phyloP scores from a whole-genome alignment of 2,797 vertebrate genomes.

The Lemur catta region DNA sequence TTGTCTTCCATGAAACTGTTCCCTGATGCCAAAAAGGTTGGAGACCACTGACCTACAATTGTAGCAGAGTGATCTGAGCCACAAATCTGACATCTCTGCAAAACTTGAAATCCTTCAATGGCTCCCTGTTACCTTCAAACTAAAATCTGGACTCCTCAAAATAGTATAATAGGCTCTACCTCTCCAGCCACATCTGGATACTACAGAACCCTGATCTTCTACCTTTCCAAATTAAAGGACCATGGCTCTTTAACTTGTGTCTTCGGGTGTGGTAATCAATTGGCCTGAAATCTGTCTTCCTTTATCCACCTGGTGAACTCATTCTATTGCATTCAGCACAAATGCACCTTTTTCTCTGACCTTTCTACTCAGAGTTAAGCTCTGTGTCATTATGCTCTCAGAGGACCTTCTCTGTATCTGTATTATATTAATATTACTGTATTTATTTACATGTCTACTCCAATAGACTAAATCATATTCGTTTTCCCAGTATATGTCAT shows the following conservation, averaged over 20 bases:
- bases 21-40: too few relatives aligned
- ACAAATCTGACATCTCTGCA: constrained; percentile 22
- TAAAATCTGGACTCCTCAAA: constrained; percentile 18
- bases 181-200: neutral
- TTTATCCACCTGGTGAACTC: neutral
- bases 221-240: constrained; percentile 10
- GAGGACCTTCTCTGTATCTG: neutral
- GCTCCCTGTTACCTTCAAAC: neutral
- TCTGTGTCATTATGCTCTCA: neutral
- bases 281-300: neutral
- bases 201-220: neutral
- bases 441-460: neutral
- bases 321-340: neutral
- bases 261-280: neutral
- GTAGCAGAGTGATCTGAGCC: neutral
- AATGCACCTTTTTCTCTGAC: neutral
- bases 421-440: neutral
- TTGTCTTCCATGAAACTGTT: too few relatives aligned
- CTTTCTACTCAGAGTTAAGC: neutral
- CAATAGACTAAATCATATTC: neutral
- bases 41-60: neutral
- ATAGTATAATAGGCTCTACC: neutral
- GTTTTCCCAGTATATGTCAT: neutral
- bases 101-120: constrained; percentile 12
- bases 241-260: neutral